Evolutionary conservation across 2,113 vertebrate genomes (phyloP).

Genomic region (Tragelaphus scriptus): DNA sequence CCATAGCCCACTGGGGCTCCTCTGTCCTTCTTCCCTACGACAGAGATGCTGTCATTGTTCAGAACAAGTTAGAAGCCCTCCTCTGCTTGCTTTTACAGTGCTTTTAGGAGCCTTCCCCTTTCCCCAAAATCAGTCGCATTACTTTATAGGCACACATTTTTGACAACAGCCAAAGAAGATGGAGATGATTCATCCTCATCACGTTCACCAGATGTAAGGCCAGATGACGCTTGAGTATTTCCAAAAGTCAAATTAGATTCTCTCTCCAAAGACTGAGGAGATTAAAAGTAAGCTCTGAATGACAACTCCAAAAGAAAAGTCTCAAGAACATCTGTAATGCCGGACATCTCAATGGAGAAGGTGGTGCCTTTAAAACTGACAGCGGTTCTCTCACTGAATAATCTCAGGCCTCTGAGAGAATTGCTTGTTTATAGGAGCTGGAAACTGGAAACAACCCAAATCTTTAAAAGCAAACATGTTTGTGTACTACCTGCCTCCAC

Average conservation of each 20-base stretch:
- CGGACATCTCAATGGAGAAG: background rate
- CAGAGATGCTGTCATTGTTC: background rate
- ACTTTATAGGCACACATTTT: background rate
- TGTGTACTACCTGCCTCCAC: background rate
- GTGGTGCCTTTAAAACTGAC: background rate
- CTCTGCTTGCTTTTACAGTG: background rate
- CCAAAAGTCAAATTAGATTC: constrained; percentile 54
- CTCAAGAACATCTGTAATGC: constrained; percentile 6
- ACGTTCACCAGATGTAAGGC: constrained; percentile 44
- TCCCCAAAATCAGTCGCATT: rapidly evolving
- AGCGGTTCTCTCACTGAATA: background rate
- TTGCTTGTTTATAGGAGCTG: background rate
- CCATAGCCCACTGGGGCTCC: background rate
- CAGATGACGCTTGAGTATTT: constrained; percentile 49
- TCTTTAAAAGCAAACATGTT: background rate
- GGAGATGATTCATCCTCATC: background rate
- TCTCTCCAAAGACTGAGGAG: background rate
- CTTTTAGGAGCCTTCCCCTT: background rate
- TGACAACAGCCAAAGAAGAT: background rate
- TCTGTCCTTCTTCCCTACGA: background rate
- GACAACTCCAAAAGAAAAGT: background rate
- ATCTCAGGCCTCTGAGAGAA: background rate
- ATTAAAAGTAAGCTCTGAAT: constrained; percentile 53
- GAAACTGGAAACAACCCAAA: background rate
- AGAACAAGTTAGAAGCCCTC: background rate